Base-by-base conservation (phyloP, 2,888 invertebrate species). In the Caenorhabditis plicata region DNA sequence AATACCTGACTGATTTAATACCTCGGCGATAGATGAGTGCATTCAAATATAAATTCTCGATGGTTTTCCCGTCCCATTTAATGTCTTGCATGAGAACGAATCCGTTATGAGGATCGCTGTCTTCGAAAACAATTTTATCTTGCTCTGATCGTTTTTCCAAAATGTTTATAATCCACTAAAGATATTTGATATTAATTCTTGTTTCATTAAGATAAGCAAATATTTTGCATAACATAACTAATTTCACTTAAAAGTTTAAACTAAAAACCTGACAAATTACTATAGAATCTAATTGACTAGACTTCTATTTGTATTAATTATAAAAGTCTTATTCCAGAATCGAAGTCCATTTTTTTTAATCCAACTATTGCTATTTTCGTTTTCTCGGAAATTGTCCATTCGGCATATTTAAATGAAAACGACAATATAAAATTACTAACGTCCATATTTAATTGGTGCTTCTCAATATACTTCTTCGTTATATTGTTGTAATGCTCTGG, bases 151-250 rank as follows among this genome's bases (percentile, higher is more conserved):
- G 91, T 77, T 92, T 91, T 50, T 92, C 90, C 46, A 98, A 82
- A 62, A 98, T 92, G 82, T 99, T 99, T 82, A 91, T 90, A 0
- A 96, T 90, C 98, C 98, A 98, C 91, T 94, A 83, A 19, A 87
- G 87, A 19, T n/a, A n/a, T 17, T 2, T 13, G 19, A 3, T 23
- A 2, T 45, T 9, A 8, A 19, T 39, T 8, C 17, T 5, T 39
- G 22, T 17, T 27, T 40, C 1, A 15, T n/a, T n/a, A 7, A n/a
- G n/a, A n/a, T 11, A 3, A 23, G 15, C 33, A 22, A 33, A 42
- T 13, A 47, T 45, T 47, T 27, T 19, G 17, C n/a, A 20, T 39
- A 39, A 5, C 27, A 42, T 7, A 50, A n/a, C 17, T 22, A 44
- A 20, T 55, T 45, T 20, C 22, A 3, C 26, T n/a, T 31, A 11